Evolutionary conservation across 2,797 vertebrate genomes (phyloP).

Genomic region (Aldrovandia affinis): DNA sequence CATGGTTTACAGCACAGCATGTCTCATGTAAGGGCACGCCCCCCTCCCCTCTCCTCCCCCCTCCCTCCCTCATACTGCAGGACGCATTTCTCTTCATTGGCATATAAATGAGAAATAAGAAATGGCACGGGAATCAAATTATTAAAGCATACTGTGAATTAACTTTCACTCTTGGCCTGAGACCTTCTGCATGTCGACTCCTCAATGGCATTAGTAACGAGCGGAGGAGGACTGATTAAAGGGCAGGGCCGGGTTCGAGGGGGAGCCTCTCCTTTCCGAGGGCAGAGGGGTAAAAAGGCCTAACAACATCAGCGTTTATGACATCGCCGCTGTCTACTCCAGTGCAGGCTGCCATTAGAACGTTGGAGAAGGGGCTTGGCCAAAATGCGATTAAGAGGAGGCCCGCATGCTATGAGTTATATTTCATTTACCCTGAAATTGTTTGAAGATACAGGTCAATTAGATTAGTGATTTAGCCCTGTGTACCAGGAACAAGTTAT

Average conservation of each 20-base stretch:
- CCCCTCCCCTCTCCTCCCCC: neutral
- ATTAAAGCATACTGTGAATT: conserved; percentile 31
- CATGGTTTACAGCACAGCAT: neutral
- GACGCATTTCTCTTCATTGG: neutral
- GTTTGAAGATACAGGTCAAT: conserved; percentile 37
- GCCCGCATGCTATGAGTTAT: conserved; percentile 35
- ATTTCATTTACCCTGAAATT: conserved; percentile 44
- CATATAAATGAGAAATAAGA: neutral
- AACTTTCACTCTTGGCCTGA: conserved; percentile 37
- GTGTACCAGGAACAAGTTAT: too few species aligned
- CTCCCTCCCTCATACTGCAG: neutral
- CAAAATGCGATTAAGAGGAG: conserved; percentile 50
- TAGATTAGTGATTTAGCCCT: conserved; percentile 24
- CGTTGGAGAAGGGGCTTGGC: conserved; percentile 30
- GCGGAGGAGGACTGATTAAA: conserved; percentile 24
- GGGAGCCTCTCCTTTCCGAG: conserved; percentile 5
- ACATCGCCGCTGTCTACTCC: conserved; percentile 44
- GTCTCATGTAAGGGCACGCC: neutral
- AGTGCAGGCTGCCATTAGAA: conserved; percentile 32
- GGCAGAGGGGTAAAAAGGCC: conserved; percentile 25
- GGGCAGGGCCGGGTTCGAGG: neutral
- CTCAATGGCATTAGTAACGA: conserved; percentile 48
- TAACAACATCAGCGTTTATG: conserved; percentile 30
- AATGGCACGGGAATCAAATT: conserved; percentile 41
- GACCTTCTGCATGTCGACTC: conserved; percentile 36